Conservation (phyloP, 2,888 invertebrate genomes). For the Belgica antarctica region DNA sequence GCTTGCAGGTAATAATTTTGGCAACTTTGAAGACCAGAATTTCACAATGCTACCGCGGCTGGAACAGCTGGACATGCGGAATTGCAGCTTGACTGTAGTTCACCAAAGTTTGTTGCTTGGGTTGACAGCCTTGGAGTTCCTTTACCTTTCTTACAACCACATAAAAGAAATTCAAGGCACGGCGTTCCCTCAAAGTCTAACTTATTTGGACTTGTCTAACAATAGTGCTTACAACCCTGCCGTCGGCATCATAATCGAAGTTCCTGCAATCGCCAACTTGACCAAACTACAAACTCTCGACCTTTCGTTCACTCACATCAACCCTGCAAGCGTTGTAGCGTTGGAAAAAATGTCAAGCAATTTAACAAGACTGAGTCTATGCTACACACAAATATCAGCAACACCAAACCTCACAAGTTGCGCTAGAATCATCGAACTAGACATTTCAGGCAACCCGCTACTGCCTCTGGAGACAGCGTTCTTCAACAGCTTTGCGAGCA, state of each 20-base stretch:
- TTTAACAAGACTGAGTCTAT: conserved; percentile 55
- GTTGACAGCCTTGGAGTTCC: conserved; percentile 55
- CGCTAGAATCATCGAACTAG: conserved; percentile 55
- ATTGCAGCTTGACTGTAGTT: conserved; percentile 56
- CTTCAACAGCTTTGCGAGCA: conserved; percentile 46
- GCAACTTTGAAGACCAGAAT: too few relatives aligned
- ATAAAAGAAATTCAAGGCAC: conserved; percentile 54
- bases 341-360: conserved; percentile 50
- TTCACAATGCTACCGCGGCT: conserved; percentile 54
- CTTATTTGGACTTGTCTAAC: conserved; percentile 59
- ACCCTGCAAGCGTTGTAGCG: conserved; percentile 50
- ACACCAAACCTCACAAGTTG: conserved; percentile 52
- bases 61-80: conserved; percentile 59
- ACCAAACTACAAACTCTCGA: conserved; percentile 53
- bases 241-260: conserved; percentile 51
- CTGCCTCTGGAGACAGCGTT: conserved; percentile 48
- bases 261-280: conserved; percentile 49
- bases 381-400: conserved; percentile 55
- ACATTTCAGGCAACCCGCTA: conserved; percentile 59
- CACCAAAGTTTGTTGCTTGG: conserved; percentile 50
- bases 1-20: conserved; percentile 59
- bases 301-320: conserved; percentile 54
- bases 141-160: conserved; percentile 60
- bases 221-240: conserved; percentile 50
- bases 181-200: conserved; percentile 55